Evolutionary conservation across 1,140 invertebrate species (phyloP), one percentile per base, ranked within the genome.

Genomic region (Microplitis mediator): DNA sequence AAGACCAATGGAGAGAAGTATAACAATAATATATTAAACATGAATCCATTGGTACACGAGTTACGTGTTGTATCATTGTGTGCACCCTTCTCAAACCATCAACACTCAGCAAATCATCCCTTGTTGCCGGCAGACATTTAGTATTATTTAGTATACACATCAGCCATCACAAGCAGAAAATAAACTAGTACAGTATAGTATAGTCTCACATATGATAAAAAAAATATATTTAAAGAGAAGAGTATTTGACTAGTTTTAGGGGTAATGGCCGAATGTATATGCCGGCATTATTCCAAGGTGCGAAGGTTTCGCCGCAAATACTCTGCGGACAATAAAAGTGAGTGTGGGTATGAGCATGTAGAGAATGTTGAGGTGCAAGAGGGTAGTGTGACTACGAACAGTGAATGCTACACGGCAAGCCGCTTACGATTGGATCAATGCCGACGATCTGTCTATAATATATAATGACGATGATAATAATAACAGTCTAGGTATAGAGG

Each of bases 231-330:
- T 16, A 13, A 39, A 65, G 66, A 23, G 23, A 45, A n/a, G 64
- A 56, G 63, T 64, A 66, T 72, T 52, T 72, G 66, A 72, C 66
- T 63, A 63, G 65, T 36, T 50, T 66, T 51, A 72, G 66, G 66
- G 65, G 70, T 72, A 52, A 16, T 62, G 51, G 50, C 8, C 13
- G 65, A 6, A 54, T 52, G 34, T 52, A 31, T 67, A 64, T 50
- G 13, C 65, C 6, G 65, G 71, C 50, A 68, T 72, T 72, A 67
- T 72, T 32, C 52, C 66, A 61, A 72, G 71, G 71, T 72, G 71
- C 67, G 71, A 72, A 72, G 39, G 39, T 45, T 45, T 62, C 65
- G 34, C 52, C n/a, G 23, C 31, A 68, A 32, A 61, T 74, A 75
- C 75, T 72, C 23, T 2, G 23, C 71, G 72, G 70, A 65, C 71